Conservation (phyloP, 2,888 invertebrate genomes). For the Ennomos quercinarius region DNA sequence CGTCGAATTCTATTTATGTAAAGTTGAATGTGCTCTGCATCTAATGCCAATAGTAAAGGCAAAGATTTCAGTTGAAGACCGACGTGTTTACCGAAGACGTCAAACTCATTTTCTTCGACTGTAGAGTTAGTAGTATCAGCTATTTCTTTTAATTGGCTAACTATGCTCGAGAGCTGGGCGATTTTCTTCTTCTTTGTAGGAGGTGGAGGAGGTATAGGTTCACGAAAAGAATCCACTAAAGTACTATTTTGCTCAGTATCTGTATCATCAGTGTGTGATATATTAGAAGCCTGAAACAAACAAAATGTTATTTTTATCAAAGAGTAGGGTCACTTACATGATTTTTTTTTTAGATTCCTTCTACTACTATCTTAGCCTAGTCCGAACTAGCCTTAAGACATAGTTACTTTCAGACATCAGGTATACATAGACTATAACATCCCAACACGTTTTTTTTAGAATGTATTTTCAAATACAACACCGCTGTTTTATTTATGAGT, state of each 20-base stretch:
- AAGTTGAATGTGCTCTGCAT: slow-evolving; percentile 42
- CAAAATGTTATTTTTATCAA: slow-evolving; percentile 31
- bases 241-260: slow-evolving; percentile 39
- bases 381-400: too few relatives aligned
- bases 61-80: slow-evolving; percentile 43
- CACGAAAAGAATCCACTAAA: slow-evolving; percentile 29
- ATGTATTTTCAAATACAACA: too few relatives aligned
- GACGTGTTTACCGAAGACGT: slow-evolving; percentile 46
- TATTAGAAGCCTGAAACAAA: slow-evolving; percentile 37
- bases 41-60: slow-evolving; percentile 39
- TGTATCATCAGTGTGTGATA: slow-evolving; percentile 43
- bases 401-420: too few relatives aligned
- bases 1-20: slow-evolving; percentile 41
- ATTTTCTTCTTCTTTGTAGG: slow-evolving; percentile 37
- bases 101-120: slow-evolving; percentile 48
- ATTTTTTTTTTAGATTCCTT: too few relatives aligned
- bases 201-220: slow-evolving; percentile 29
- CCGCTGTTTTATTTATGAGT: too few relatives aligned
- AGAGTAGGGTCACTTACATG: too few relatives aligned
- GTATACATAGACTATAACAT: too few relatives aligned
- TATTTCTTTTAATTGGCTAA: slow-evolving; percentile 48
- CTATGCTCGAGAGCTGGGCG: slow-evolving; percentile 43
- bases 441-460: too few relatives aligned
- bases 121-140: slow-evolving; percentile 43
- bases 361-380: too few relatives aligned